Evolutionary conservation across 2,888 invertebrate species (phyloP).

Genomic region (Scaptomyza polygonia): DNA sequence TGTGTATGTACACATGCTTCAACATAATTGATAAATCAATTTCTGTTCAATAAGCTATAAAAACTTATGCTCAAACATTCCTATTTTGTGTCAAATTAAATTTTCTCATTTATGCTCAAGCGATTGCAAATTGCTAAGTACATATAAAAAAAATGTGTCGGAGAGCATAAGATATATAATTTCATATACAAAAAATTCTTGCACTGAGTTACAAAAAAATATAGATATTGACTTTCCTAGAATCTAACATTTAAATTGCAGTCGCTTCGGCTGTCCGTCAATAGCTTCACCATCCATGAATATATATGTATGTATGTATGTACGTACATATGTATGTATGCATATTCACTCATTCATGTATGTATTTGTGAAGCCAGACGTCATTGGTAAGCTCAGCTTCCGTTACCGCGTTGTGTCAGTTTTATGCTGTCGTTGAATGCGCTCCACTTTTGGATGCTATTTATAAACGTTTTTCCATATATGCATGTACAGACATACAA

Average conservation of each 20-base stretch:
- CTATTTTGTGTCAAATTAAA: not conserved
- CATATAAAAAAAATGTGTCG: no score
- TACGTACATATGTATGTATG: conserved; percentile 12
- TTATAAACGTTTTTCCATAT: conserved; percentile 63
- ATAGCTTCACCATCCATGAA: conserved; percentile 8
- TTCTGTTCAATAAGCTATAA: conserved; percentile 15
- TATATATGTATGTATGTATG: no score
- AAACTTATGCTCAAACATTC: not conserved
- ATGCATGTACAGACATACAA: conserved; percentile 13
- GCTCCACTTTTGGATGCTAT: conserved; percentile 78
- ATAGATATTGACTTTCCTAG: not conserved
- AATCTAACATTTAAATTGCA: conserved; percentile 1
- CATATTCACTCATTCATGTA: not conserved
- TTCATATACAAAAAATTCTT: not conserved
- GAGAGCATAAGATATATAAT: no score
- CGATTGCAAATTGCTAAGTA: no score
- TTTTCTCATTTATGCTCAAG: not conserved
- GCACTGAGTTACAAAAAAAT: not conserved
- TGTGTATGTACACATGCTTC: not conserved
- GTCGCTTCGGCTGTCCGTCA: conserved; percentile 5
- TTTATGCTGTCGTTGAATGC: conserved; percentile 47
- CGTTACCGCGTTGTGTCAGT: conserved; percentile 35
- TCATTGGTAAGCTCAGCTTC: conserved; percentile 65
- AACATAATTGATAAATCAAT: conserved; percentile 5
- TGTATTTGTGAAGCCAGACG: conserved; percentile 34